Evolutionary conservation across 2,797 vertebrate genomes (phyloP).

Genomic region (Bradypodion pumilum): DNA sequence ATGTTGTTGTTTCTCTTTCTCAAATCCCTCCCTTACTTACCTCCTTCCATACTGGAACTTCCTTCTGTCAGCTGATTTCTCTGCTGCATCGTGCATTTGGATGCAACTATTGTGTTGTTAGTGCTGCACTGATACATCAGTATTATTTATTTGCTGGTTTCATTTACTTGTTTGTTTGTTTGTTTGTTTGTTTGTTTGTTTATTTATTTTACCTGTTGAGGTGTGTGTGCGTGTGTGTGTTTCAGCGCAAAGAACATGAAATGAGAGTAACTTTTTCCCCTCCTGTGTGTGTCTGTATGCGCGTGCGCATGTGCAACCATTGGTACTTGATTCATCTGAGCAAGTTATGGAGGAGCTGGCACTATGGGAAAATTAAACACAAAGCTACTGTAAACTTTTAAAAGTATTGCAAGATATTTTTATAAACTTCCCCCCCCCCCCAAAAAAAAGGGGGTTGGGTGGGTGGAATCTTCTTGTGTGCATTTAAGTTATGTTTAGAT

Average conservation of each 20-base stretch:
- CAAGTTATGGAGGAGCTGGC: conserved; percentile 70
- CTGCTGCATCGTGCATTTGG: conserved; percentile 62
- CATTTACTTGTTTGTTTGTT: conserved; percentile 59
- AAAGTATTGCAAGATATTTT: conserved; percentile 84
- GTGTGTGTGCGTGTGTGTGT: conserved; percentile 8
- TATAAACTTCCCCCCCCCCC: conserved; percentile 76
- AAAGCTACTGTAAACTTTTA: conserved; percentile 83
- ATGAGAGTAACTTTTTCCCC: conserved; percentile 61
- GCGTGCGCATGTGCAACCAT: conserved; percentile 46
- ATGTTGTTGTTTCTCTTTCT: conserved; percentile 51
- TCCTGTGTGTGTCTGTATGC: background rate
- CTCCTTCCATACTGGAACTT: conserved; percentile 64
- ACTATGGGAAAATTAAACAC: conserved; percentile 68
- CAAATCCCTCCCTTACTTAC: conserved; percentile 53
- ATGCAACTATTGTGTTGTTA: conserved; percentile 79
- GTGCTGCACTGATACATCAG: conserved; percentile 74
- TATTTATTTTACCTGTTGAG: conserved; percentile 53
- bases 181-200: conserved; percentile 64
- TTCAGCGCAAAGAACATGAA: no score
- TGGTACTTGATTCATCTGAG: conserved; percentile 70
- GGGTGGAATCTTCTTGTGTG: conserved; percentile 70
- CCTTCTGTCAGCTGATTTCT: conserved; percentile 69
- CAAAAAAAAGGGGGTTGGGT: conserved; percentile 67
- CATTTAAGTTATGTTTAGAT: conserved; percentile 86
- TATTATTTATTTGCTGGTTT: conserved; percentile 77